A percentile compares a stretch with the other conserved stretches of the same genome.
Conservation (phyloP, 2,797 vertebrate species). For the Aratinga solstitialis region DNA sequence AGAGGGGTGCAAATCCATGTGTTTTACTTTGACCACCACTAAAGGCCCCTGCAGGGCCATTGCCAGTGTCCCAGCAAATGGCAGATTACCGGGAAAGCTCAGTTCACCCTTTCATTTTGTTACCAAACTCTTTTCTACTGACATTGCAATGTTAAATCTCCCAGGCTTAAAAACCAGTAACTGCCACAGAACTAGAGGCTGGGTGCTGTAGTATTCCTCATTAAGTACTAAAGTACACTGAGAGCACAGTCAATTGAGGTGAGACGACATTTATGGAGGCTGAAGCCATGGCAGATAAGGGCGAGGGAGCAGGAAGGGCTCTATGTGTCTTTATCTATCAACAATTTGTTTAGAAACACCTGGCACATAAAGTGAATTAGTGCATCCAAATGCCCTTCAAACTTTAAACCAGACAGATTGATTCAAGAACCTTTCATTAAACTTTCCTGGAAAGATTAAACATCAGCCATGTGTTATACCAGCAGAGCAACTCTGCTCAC, state of each 20-base stretch:
- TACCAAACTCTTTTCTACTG: background rate
- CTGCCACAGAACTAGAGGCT: background rate
- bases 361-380: slow-evolving; percentile 17
- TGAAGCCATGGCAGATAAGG: background rate
- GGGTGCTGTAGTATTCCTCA: background rate
- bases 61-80: background rate
- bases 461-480: slow-evolving; percentile 26
- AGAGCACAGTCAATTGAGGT: background rate
- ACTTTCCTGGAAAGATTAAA: slow-evolving; percentile 66
- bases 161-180: background rate
- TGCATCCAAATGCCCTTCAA: slow-evolving; percentile 52
- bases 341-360: slow-evolving; percentile 56
- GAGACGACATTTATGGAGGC: background rate
- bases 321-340: slow-evolving; percentile 3
- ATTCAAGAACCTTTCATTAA: slow-evolving; percentile 53
- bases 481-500: slow-evolving; percentile 16
- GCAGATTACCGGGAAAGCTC: background rate
- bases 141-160: background rate
- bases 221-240: background rate
- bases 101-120: background rate
- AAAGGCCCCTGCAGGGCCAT: background rate
- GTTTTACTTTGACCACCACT: background rate
- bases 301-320: background rate
- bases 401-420: slow-evolving; percentile 60
- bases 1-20: background rate